These are phyloP conservation scores for Cisticola juncidis DNA, from an alignment of 2,113 vertebrate species.

Conservation along the genomic window DNA sequence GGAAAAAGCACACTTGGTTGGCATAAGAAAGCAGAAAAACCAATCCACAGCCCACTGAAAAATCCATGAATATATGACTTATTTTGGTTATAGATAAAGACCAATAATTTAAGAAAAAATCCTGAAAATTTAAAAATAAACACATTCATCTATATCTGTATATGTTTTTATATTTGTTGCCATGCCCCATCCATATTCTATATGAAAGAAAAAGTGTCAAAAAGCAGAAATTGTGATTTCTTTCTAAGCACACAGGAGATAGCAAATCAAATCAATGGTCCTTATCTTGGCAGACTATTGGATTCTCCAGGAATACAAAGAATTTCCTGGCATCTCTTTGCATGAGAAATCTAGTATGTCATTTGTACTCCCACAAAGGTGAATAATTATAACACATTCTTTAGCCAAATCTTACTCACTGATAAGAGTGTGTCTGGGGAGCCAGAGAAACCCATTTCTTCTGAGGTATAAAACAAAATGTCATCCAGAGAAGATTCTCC, in stretches of 20 bases:
- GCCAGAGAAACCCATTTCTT: not conserved
- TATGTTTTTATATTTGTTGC: not conserved
- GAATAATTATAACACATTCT: not conserved
- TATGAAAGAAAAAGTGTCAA: not conserved
- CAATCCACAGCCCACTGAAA: not conserved
- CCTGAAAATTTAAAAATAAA: not conserved
- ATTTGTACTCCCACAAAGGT: not conserved
- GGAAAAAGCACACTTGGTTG: not conserved
- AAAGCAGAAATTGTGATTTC: not conserved
- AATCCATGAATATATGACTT: not conserved
- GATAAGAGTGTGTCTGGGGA: not conserved
- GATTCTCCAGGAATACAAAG: not conserved
- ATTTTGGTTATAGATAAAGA: not conserved
- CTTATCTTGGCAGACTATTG: not conserved
- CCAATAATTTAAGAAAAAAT: not conserved
- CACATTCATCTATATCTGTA: rapidly evolving
- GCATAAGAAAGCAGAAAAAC: not conserved
- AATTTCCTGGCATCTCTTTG: not conserved
- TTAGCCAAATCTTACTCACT: not conserved
- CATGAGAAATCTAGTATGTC: not conserved
- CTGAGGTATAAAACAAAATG: not conserved
- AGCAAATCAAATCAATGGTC: conserved; percentile 3
- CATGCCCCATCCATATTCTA: not conserved
- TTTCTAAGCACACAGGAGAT: not conserved
- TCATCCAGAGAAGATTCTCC: not conserved